A percentile compares a stretch with the other conserved stretches of the same genome.
These are phyloP conservation scores for Prochilodus magdalenae DNA, from an alignment of 2,113 vertebrate genomes.

Conservation along the genomic window DNA sequence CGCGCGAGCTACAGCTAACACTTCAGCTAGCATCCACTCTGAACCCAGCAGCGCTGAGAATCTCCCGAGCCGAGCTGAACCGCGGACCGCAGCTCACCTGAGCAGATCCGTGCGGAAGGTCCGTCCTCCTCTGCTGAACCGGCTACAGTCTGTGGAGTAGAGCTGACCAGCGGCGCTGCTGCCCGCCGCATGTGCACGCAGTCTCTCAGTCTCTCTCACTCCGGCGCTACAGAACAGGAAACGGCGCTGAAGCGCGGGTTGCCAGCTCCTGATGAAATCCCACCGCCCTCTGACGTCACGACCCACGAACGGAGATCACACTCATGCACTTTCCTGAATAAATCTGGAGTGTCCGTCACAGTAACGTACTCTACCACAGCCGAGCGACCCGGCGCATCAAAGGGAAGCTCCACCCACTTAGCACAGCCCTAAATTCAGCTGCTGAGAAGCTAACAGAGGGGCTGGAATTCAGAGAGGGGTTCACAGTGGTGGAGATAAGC, in stretches of 20 bases:
- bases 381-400: too few species aligned
- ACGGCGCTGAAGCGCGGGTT: constrained; percentile 38
- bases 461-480: too few species aligned
- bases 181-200: background rate
- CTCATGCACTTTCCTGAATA: too few species aligned
- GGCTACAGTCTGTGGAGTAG: background rate
- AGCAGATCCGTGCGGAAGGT: background rate
- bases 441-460: too few species aligned
- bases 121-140: background rate
- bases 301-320: background rate
- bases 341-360: too few species aligned
- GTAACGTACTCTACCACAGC: too few species aligned
- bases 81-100: background rate
- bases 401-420: too few species aligned
- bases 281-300: constrained; percentile 29
- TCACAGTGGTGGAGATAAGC: too few species aligned
- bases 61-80: background rate
- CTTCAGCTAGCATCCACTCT: constrained; percentile 32
- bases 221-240: background rate
- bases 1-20: background rate
- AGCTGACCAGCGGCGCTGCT: background rate
- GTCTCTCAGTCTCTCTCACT: background rate
- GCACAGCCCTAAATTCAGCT: too few species aligned
- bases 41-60: background rate
- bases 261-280: constrained; percentile 46